Percentiles rank a stretch among this genome's conserved stretches.
Evolutionary conservation across 2,797 vertebrate genomes (phyloP).

Genomic region (Sebastes steindachneri): DNA sequence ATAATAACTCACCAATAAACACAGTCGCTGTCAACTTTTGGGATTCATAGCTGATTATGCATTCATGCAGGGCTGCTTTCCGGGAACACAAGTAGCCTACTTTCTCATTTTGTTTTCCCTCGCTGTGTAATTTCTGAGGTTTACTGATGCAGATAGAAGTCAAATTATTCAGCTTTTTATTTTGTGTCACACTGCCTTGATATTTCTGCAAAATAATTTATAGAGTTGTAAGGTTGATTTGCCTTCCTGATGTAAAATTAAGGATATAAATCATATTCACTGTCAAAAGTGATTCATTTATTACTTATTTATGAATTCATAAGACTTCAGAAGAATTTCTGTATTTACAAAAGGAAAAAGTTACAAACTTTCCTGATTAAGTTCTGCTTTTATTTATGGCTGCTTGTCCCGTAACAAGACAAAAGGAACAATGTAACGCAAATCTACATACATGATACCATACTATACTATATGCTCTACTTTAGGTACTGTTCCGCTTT

Average conservation of each 20-base stretch:
- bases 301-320: background rate
- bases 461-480: too few relatives aligned
- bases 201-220: background rate
- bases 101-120: background rate
- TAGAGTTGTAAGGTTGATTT: background rate
- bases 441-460: background rate
- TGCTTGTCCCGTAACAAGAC: background rate
- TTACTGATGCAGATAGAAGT: background rate
- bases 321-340: background rate
- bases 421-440: background rate
- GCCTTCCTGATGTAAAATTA: background rate
- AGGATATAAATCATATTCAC: background rate
- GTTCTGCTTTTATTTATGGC: background rate
- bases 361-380: background rate
- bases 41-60: background rate
- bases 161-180: background rate
- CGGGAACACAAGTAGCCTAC: background rate
- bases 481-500: too few relatives aligned
- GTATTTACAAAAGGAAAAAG: background rate
- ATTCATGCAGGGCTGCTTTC: background rate
- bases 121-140: background rate
- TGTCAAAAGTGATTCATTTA: background rate
- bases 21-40: background rate
- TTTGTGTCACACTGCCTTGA: background rate
- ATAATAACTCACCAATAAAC: conserved; percentile 14